These are phyloP conservation scores for Diphyllodes magnificus DNA, from an alignment of 2,113 vertebrate genomes.

Conservation along the genomic window DNA sequence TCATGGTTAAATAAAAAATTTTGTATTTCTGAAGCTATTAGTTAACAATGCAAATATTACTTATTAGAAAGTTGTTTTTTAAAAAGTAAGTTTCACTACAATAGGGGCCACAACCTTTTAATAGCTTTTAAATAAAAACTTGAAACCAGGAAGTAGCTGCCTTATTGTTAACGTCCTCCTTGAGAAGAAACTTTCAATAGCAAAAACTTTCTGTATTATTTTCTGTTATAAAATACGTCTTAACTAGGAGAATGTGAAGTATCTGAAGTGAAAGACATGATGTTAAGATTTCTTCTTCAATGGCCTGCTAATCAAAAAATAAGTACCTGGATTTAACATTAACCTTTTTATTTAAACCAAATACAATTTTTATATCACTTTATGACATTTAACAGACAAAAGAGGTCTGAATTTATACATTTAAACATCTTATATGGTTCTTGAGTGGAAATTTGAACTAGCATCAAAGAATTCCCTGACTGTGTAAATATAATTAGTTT, in stretches of 20 bases:
- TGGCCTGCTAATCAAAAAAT: not conserved
- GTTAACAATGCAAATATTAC: not conserved
- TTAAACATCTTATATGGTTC: conserved; percentile 8
- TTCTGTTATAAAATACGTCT: not conserved
- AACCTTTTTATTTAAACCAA: not conserved
- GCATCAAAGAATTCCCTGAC: not conserved
- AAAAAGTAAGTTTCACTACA: not conserved
- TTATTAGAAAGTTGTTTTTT: not conserved
- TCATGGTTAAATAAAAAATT: not conserved
- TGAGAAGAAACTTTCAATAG: not conserved
- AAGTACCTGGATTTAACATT: not conserved
- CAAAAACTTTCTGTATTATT: not conserved
- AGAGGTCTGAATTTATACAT: not conserved
- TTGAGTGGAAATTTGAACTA: conserved; percentile 4
- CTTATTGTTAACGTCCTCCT: not conserved
- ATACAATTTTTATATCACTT: not conserved
- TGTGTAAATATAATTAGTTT: conserved; percentile 62
- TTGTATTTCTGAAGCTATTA: not conserved
- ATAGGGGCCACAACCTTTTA: not conserved
- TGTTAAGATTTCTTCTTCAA: not conserved
- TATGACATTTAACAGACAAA: not conserved
- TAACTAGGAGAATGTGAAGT: not conserved
- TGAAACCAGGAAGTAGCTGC: not conserved
- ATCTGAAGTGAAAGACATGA: not conserved
- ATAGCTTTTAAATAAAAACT: not conserved